A percentile compares a stretch with the other conserved stretches of the same genome.
Conservation (phyloP, 2,888 invertebrate species). For the Rhorus exstirpatorius region DNA sequence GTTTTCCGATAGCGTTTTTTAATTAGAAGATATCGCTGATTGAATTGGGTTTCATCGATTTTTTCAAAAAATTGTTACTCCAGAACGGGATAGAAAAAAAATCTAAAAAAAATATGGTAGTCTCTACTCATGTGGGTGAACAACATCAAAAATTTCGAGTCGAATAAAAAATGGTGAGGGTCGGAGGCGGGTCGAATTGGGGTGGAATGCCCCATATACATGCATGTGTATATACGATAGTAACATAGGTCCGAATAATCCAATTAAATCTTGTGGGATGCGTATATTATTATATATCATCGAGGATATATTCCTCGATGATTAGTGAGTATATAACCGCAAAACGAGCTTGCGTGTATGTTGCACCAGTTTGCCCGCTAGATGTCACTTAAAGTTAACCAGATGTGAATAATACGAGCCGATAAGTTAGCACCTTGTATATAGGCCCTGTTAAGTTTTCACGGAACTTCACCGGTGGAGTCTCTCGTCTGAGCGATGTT, state of each 20-base stretch:
- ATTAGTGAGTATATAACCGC: constrained; percentile 46
- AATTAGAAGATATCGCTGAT: too few species aligned
- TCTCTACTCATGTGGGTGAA: too few species aligned
- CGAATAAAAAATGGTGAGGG: too few species aligned
- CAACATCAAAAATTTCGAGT: too few species aligned
- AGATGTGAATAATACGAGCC: constrained; percentile 69
- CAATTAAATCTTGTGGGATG: constrained; percentile 53
- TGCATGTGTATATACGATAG: neutral
- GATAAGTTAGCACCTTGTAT: constrained; percentile 69
- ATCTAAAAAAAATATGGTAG: too few species aligned
- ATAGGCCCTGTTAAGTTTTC: constrained; percentile 55
- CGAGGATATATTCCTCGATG: too few species aligned
- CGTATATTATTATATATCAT: constrained; percentile 42
- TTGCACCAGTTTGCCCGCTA: constrained; percentile 12
- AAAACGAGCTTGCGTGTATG: constrained; percentile 30
- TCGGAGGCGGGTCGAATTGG: too few species aligned
- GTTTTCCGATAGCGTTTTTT: too few species aligned
- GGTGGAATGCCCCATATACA: too few species aligned
- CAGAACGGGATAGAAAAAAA: too few species aligned
- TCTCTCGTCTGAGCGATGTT: constrained; percentile 44
- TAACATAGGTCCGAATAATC: constrained; percentile 16
- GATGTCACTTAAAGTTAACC: constrained; percentile 63
- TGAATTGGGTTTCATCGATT: too few species aligned
- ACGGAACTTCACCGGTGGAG: constrained; percentile 34
- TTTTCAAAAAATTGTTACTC: too few species aligned